Percentiles rank a stretch among this genome's conserved stretches.
Conservation (phyloP, 2,797 vertebrate species). For the Dicrostonyx torquatus region DNA sequence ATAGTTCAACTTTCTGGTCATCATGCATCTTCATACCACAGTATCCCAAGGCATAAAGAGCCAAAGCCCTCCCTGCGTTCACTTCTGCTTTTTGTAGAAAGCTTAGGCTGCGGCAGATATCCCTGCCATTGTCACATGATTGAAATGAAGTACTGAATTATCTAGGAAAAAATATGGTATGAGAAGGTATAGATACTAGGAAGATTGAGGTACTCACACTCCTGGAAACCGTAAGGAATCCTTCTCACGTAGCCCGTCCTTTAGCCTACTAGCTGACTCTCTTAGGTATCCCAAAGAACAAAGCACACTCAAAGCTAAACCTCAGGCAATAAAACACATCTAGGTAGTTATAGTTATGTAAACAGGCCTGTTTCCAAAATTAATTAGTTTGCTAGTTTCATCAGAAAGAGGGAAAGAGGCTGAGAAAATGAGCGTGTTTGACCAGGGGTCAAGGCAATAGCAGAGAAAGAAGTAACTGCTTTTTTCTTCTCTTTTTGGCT, state of each 20-base stretch:
- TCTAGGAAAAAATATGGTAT: neutral
- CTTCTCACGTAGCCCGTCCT: neutral
- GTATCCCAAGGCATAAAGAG: neutral
- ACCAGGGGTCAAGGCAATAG: conserved; percentile 55
- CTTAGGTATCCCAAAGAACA: conserved; percentile 68
- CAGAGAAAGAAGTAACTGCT: neutral
- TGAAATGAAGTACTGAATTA: neutral
- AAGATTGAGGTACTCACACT: conserved; percentile 78
- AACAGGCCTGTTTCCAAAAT: conserved; percentile 60
- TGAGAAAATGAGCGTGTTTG: neutral
- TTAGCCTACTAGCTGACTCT: conserved; percentile 71
- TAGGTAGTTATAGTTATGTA: neutral
- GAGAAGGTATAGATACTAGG: conserved; percentile 31
- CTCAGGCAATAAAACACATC: neutral
- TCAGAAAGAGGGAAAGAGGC: conserved; percentile 52
- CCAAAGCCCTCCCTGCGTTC: neutral
- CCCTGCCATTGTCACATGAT: neutral
- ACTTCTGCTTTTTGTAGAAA: neutral
- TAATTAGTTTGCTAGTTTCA: conserved; percentile 65
- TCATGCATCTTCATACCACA: neutral
- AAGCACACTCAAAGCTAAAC: neutral
- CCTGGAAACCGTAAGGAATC: conserved; percentile 71
- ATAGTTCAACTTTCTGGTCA: neutral
- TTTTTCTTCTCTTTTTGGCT: neutral
- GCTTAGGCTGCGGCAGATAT: too few relatives aligned